Base-by-base conservation (phyloP, 2,797 vertebrate genomes). In the Girardinus metallicus region DNA sequence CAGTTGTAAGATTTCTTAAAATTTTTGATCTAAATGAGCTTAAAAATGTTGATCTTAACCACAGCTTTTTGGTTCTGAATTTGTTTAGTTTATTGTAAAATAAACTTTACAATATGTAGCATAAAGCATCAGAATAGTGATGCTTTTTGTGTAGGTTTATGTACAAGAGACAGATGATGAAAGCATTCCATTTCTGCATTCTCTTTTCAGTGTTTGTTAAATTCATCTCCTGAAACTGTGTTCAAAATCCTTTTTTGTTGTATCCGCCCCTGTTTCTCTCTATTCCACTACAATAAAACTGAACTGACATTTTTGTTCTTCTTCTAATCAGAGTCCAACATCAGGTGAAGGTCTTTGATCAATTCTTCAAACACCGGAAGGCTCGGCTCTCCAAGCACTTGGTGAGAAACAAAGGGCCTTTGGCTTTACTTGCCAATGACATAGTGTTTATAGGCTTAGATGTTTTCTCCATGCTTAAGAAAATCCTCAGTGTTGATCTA, bases 311-410 rank as follows among this genome's bases (percentile, higher is more conserved):
- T 1, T 79, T 51, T 9, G 53, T 60, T 78, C 16, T 80, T 80
- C 53, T 4, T 83, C 29, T 75, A 1, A 77, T 83, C 78, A 96
- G 95, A 88, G 87, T 96, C 82, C 93, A 95, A 81, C 94, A 95
- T 80, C 94, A 96, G 76, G 93, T 90, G 46, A 90, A 93, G 82
- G 90, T 95, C 60, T 96, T 96, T 80, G 91, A 96, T 71, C 92
- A 95, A 84, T 88, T 96, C 31, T 83, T 96, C 44, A 96, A 94
- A 82, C 95, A 96, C 91, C 91, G 94, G 84, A 94, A 94, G 62
- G 95, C 95, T 13, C 75, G 80, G 60, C 91, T 96, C 16, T 94
- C 79, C 44, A 89, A 93, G 76, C 96, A 96, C 84, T 53, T 96
- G 91, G 96, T 96, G 79, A 94, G 93, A 89, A 41, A 53, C 76